Evolutionary conservation across 2,888 invertebrate species (phyloP), one percentile per base, ranked within the genome.

Genomic region (Dascillus cervinus): DNA sequence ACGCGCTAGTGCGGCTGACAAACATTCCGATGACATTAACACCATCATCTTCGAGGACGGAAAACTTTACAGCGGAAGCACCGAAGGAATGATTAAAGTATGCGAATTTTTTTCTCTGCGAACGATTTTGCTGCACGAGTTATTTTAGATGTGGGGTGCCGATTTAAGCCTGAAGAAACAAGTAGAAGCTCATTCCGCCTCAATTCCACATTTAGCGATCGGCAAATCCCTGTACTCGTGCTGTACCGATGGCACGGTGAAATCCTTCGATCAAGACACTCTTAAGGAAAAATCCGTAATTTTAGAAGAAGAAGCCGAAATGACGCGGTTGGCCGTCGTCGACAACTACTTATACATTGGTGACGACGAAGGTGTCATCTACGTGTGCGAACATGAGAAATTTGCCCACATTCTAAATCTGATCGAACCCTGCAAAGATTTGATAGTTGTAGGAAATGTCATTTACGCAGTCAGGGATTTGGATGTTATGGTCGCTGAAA

Each of bases 231-330:
- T 72, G 3, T 80, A 73, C 55, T 74, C 79, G 1, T 68, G 75
- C 21, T 79, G 78, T 2, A 77, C 76, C 39, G 81, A 80, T 46
- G 75, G 75, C 2, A 73, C n/a, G n/a, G n/a, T n/a, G n/a, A n/a
- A n/a, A n/a, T n/a, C n/a, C n/a, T n/a, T n/a, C n/a, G 8, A 4
- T 6, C 8, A 6, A 8, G 8, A 17, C 17, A 8, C 4, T 17
- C 8, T 17, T 6, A 17, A 17, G 8, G 17, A 17, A 17, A 17
- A 17, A 17, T 4, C 5, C 17, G 8, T 8, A 17, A 17, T 17
- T 17, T 6, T 17, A 8, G 41, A 47, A 25, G 64, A 59, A 3
- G 69, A 72, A 25, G 62, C 66, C 22, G 66, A 72, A 44, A 61
- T 65, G 31, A 64, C 63, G 55, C 64, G 59, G 43, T 41, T 72